phyloP scores from a whole-genome alignment of 1,140 invertebrate species.

The Heterodera carotae region DNA sequence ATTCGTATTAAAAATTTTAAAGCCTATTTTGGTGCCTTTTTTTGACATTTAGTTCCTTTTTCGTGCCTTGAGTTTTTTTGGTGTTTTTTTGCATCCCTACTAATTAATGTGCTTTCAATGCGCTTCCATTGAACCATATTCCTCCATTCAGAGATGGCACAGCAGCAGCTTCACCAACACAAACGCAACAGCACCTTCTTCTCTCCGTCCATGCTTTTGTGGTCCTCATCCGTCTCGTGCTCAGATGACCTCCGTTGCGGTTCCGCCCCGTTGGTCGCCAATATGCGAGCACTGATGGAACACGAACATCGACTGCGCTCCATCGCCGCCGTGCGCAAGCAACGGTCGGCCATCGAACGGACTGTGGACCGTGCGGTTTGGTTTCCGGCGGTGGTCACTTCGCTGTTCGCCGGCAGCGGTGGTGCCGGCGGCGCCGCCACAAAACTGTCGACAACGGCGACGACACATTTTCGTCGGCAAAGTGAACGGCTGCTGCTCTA shows the following conservation, averaged over 20 bases:
- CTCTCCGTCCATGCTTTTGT: neutral
- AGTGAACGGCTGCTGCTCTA: conserved; percentile 54
- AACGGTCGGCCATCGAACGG: conserved; percentile 31
- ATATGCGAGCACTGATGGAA: conserved; percentile 15
- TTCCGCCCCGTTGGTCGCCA: neutral
- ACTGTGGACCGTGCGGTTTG: conserved; percentile 44
- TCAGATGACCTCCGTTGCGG: neutral
- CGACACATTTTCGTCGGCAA: conserved; percentile 17
- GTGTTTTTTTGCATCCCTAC: too few relatives aligned
- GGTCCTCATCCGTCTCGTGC: neutral
- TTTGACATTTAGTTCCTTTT: too few relatives aligned
- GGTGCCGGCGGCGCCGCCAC: neutral
- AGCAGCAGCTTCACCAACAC: conserved; percentile 7
- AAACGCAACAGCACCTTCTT: neutral
- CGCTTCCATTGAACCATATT: too few relatives aligned
- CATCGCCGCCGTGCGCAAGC: conserved; percentile 14
- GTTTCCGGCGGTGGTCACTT: conserved; percentile 56
- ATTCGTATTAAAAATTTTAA: too few relatives aligned
- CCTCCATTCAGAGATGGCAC: conserved; percentile 2
- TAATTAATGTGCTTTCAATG: too few relatives aligned
- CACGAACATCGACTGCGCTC: conserved; percentile 12
- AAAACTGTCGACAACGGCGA: conserved; percentile 14
- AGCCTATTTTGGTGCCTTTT: too few relatives aligned
- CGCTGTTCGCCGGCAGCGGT: conserved; percentile 38
- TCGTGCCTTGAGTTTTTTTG: too few relatives aligned